Conservation (phyloP, 1,140 invertebrate species). For the Caenorhabditis elegans region WBcel235 BX284604.4:17275501-17276000, state of each 20-base stretch:
- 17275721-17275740: constrained; percentile 27
- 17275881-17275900: neutral
- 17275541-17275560: neutral
- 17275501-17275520: neutral
- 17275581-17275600: neutral
- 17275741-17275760: too few species aligned
- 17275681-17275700: constrained; percentile 44
- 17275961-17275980: constrained; percentile 43
- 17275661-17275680: constrained; percentile 40
- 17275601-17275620: neutral
- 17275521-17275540: neutral
- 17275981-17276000: constrained; percentile 41
- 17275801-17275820: constrained; percentile 49
- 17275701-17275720: constrained; percentile 50
- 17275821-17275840: constrained; percentile 46
- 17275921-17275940: constrained; percentile 36
- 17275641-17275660: constrained; percentile 44
- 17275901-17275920: neutral
- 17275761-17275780: constrained; percentile 37
- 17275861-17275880: constrained; percentile 38
- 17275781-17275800: constrained; percentile 43
- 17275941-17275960: constrained; percentile 28
- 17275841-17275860: constrained; percentile 47
- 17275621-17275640: neutral
- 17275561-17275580: neutral